Percentiles rank a stretch among this genome's conserved stretches.
Evolutionary conservation across 1,140 invertebrate species (phyloP).

Genomic region (Trichoplusia ni): DNA sequence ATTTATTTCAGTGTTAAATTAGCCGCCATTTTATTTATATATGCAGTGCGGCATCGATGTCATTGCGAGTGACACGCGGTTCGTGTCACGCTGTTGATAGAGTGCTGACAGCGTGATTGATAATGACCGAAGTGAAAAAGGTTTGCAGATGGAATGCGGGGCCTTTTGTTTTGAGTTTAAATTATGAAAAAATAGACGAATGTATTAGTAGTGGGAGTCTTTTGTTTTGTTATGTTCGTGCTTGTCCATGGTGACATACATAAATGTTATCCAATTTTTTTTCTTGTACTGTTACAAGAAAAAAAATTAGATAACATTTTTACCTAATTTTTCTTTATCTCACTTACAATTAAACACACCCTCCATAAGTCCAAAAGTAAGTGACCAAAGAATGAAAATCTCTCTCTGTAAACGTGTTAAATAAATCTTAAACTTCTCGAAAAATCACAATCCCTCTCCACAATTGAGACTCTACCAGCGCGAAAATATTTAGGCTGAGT

Average conservation of each 20-base stretch:
- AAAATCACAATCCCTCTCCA: background rate
- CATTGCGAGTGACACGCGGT: constrained; percentile 7
- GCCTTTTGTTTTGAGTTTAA: background rate
- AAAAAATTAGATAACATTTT: no score
- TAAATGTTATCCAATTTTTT: no score
- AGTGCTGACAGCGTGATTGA: constrained; percentile 24
- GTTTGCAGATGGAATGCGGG: background rate
- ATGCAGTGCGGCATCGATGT: constrained; percentile 1
- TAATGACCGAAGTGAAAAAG: constrained; percentile 10
- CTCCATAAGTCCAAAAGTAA: no score
- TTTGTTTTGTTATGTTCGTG: background rate
- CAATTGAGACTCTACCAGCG: background rate
- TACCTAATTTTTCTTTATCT: no score
- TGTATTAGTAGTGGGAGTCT: background rate
- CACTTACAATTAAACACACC: no score
- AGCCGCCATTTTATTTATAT: constrained; percentile 18
- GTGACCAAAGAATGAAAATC: no score
- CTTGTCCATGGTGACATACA: background rate
- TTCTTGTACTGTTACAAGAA: no score
- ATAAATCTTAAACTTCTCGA: no score
- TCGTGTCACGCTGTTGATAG: constrained; percentile 13
- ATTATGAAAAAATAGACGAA: background rate
- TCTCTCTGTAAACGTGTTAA: no score
- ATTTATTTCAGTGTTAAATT: constrained; percentile 19
- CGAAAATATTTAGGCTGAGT: constrained; percentile 8